A percentile compares a stretch with the other conserved stretches of the same genome.
phyloP scores from a whole-genome alignment of 1,140 invertebrate species.

The Platorchestia sp. region DNA sequence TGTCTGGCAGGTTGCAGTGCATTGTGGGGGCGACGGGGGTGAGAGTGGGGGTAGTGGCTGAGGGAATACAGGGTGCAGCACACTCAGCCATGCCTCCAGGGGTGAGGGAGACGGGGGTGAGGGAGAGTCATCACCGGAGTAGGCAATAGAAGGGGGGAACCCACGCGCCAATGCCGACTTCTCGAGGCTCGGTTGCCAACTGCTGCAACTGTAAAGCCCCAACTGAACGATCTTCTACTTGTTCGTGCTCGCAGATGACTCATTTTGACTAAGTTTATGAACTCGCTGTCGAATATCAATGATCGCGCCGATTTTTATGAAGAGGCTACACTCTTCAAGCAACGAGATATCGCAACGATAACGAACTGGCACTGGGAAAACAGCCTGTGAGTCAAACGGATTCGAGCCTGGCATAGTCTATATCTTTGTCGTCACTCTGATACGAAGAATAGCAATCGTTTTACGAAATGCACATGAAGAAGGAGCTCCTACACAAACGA shows the following conservation, averaged over 20 bases:
- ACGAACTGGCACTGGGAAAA: background rate
- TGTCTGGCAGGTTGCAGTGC: slow-evolving; percentile 20
- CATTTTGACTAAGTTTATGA: background rate
- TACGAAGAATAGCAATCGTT: background rate
- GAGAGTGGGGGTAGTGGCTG: slow-evolving; percentile 47
- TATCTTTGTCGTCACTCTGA: background rate
- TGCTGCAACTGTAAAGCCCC: slow-evolving; percentile 9
- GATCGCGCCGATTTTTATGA: background rate
- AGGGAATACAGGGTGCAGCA: slow-evolving; percentile 45
- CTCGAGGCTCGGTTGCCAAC: slow-evolving; percentile 30
- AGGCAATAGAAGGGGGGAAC: slow-evolving; percentile 38
- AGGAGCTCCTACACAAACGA: background rate
- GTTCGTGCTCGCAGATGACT: slow-evolving; percentile 26
- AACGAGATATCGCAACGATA: slow-evolving; percentile 1
- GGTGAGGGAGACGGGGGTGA: slow-evolving; percentile 16
- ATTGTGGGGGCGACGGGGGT: background rate
- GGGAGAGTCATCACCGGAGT: background rate
- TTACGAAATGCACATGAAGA: background rate
- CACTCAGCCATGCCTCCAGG: slow-evolving; percentile 36
- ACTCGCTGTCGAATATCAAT: slow-evolving; percentile 25
- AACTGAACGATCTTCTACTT: background rate
- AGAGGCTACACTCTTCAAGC: slow-evolving; percentile 25
- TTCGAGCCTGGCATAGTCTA: background rate
- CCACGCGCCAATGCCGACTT: slow-evolving; percentile 37
- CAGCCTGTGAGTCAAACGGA: background rate